Base-by-base conservation (phyloP, 2,113 vertebrate genomes). In the Corydoras maculifer region DNA sequence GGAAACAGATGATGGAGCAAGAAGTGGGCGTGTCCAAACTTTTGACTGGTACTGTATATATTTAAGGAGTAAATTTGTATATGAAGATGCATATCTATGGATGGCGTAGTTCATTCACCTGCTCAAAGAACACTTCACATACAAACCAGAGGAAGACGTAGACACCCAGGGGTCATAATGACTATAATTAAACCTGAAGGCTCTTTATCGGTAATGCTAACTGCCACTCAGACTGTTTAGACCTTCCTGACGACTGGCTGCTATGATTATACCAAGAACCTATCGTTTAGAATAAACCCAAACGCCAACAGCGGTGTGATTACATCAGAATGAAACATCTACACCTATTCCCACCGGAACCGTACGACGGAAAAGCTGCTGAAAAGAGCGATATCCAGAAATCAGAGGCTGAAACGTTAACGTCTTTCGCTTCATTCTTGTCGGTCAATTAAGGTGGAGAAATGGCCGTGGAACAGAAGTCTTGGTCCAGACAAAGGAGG, bases 371-470 rank as follows among this genome's bases (percentile, higher is more conserved):
- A 66, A 75, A 51, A 2, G 60, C 9, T 59, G 64, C 63, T 68
- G 75, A 75, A 74, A 75, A 72, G 60, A 35, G 15, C 43, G 53
- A 59, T 57, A 14, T 69, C 55, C 54, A 62, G 58, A 57, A 25
- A 54, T 72, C 62, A 31, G 48, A 31, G 67, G 70, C 50, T 75
- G 75, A 75, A 59, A 62, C 58, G 30, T 66, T 12, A 10, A 57
- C 55, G 69, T 60, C 73, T 62, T 66, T 79, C 48, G 65, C 68
- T 72, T 68, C 50, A 32, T 79, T 79, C 82, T 81, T 75, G 62
- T 75, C 75, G 81, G 77, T 81, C 80, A 85, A 86, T 84, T 86
- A 81, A 84, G 85, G 78, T 77, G 73, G 82, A 86, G 82, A 83
- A 69, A 66, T 80, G 79, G 74, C 65, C 82, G 81, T 69, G 74